These are phyloP conservation scores for Corella eumyota DNA, from an alignment of 23 tunicate species.

Conservation along the genomic window DNA sequence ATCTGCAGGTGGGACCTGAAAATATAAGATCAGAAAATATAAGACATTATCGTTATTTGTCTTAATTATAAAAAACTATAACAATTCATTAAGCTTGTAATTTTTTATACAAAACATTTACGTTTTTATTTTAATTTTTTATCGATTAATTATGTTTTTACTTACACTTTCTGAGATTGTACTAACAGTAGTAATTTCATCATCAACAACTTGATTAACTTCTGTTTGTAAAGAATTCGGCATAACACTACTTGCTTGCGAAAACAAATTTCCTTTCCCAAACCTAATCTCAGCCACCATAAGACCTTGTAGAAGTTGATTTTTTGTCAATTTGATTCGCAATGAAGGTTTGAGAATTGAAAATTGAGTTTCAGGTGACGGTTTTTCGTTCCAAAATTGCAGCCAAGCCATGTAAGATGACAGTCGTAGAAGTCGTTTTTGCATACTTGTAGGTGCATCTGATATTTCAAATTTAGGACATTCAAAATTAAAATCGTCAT, in stretches of 20 bases:
- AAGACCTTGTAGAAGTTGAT: constrained; percentile 52
- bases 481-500: not conserved
- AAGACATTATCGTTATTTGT: too few relatives aligned
- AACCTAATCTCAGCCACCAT: constrained; percentile 72
- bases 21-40: too few relatives aligned
- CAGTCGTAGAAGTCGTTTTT: constrained; percentile 39
- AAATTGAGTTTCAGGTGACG: not conserved
- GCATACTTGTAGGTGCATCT: constrained; percentile 12
- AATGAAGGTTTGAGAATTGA: constrained; percentile 44
- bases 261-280: constrained; percentile 6
- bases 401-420: constrained; percentile 59
- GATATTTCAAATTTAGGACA: constrained; percentile 7
- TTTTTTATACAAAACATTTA: too few relatives aligned
- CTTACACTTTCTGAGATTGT: constrained; percentile 8
- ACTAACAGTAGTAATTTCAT: constrained; percentile 20
- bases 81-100: too few relatives aligned
- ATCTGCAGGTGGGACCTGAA: too few relatives aligned
- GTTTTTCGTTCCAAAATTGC: constrained; percentile 39
- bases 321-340: constrained; percentile 25
- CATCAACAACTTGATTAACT: constrained; percentile 2
- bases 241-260: not conserved
- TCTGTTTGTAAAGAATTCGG: not conserved
- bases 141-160: not conserved
- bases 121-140: too few relatives aligned
- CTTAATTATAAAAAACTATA: too few relatives aligned